phyloP scores from a whole-genome alignment of 2,888 invertebrate genomes.

The Bruchidius siliquastri region DNA sequence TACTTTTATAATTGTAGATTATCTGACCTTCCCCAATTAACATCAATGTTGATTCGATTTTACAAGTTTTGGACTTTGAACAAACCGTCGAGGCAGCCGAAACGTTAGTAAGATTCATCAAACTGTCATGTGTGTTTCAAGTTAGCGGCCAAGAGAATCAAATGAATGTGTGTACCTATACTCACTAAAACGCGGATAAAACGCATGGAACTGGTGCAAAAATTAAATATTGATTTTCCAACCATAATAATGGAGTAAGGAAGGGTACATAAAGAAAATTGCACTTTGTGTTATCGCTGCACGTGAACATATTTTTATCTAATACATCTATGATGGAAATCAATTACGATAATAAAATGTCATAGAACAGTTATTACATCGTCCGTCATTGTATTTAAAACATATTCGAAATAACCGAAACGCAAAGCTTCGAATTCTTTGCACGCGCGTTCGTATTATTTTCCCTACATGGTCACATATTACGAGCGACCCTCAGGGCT shows the following conservation, averaged over 20 bases:
- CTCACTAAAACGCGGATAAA: too few relatives aligned
- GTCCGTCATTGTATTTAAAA: neutral
- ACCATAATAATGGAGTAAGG: neutral
- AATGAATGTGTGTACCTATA: too few relatives aligned
- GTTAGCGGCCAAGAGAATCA: too few relatives aligned
- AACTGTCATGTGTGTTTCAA: too few relatives aligned
- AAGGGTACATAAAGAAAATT: neutral
- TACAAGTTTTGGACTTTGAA: too few relatives aligned
- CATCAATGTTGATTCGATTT: too few relatives aligned
- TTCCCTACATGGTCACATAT: neutral
- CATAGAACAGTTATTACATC: neutral
- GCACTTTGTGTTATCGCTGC: neutral
- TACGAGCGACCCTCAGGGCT: neutral
- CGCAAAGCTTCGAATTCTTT: neutral
- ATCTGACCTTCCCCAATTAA: too few relatives aligned
- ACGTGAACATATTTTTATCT: neutral
- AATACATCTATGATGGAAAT: neutral
- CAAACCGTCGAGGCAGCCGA: too few relatives aligned
- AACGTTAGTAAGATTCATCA: too few relatives aligned
- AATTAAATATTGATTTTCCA: neutral
- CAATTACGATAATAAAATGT: neutral
- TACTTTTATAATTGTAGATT: too few relatives aligned
- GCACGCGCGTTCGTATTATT: neutral
- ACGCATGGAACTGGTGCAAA: too few relatives aligned
- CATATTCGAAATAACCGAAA: neutral